These are phyloP conservation scores for Hesperia comma DNA, from an alignment of 2,888 invertebrate genomes.

Conservation along the genomic window DNA sequence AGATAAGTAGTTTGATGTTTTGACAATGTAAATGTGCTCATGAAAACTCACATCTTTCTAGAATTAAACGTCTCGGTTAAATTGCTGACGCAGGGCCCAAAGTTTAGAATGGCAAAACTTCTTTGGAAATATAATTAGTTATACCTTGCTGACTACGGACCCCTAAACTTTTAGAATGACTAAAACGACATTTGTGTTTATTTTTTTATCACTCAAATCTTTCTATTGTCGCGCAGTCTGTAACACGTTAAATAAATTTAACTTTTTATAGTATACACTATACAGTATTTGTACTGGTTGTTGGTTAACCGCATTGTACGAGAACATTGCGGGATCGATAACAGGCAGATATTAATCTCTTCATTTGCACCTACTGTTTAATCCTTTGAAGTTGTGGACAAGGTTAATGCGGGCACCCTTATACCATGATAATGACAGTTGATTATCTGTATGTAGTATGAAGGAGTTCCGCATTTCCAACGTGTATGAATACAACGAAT, in stretches of 20 bases:
- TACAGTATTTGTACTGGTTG: background rate
- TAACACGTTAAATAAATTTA: background rate
- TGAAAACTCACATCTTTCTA: too few species aligned
- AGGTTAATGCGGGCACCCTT: conserved; percentile 33
- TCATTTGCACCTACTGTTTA: conserved; percentile 17
- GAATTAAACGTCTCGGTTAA: too few species aligned
- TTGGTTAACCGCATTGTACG: conserved; percentile 16
- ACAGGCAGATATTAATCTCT: conserved; percentile 20
- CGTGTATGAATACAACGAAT: too few species aligned
- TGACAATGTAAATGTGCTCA: too few species aligned
- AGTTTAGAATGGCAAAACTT: too few species aligned
- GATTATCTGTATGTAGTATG: background rate
- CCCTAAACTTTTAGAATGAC: too few species aligned
- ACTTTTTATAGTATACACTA: background rate
- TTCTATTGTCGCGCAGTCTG: background rate
- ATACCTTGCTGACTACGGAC: too few species aligned
- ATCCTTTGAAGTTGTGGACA: conserved; percentile 23
- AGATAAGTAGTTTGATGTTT: too few species aligned
- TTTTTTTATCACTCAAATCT: conserved; percentile 1
- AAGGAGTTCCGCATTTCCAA: background rate
- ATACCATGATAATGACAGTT: conserved; percentile 1
- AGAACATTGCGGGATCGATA: conserved; percentile 7
- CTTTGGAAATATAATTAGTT: too few species aligned
- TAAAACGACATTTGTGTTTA: too few species aligned
- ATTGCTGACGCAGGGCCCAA: too few species aligned